Base-by-base conservation (phyloP, 2,888 invertebrate species). In the Meliscaeva auricollis region DNA sequence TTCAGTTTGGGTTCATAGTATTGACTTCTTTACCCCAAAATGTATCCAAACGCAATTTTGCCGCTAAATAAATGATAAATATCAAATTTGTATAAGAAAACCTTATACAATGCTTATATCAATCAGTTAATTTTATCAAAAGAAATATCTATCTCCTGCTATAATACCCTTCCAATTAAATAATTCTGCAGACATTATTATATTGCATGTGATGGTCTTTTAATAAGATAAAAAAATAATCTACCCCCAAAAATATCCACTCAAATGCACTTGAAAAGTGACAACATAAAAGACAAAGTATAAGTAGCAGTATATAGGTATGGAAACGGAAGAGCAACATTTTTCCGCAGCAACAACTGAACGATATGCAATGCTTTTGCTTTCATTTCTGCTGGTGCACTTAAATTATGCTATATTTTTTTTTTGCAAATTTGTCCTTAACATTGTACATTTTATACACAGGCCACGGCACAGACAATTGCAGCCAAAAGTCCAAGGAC, bases 401-500 rank as follows among this genome's bases (percentile, higher is more conserved):
- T 76, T 48, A 72, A 72, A 78, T 64, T 26, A 62, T 69, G 26
- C 44, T 62, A 30, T 69, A 54, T 44, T 26, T n/a, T 26, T 26
- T 26, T 26, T 26, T 26, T 26, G 4, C 4, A 26, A 3, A 26
- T 60, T 64, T 64, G 50, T 81, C 60, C 77, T 77, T 82, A 73
- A 44, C 48, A 70, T 50, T 48, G 76, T 66, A 60, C 66, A 64
- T 58, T 46, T 66, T 15, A 35, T 66, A 48, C 58, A 79, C 56
- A 70, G 38, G 46, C 56, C 56, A 81, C 22, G 17, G 50, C 69
- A 56, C 70, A 79, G 64, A 83, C 73, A 78, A 70, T 79, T 79
- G 46, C 83, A 79, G 58, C 58, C 74, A 75, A 79, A 84, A 79
- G 83, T 79, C 83, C 83, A 84, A 84, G 79, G 83, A 79, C 79